Conservation (phyloP, 2,888 invertebrate genomes). For the Cantharis rustica region DNA sequence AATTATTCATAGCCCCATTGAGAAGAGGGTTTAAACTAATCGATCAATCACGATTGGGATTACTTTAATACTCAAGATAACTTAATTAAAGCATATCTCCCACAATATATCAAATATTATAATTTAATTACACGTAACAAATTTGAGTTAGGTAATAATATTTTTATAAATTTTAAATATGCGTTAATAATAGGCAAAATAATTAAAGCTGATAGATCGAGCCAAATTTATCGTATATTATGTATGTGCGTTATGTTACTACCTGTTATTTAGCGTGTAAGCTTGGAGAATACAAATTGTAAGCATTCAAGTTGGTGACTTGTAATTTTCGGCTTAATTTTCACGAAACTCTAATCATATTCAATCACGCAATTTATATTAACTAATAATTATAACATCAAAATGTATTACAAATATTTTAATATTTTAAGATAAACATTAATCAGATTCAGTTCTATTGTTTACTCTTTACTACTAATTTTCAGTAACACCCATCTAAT, state of each 20-base stretch:
- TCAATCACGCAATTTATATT: background rate
- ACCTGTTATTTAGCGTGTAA: background rate
- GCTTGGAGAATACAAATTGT: background rate
- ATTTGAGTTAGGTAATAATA: background rate
- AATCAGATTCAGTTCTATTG: background rate
- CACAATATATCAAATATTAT: background rate
- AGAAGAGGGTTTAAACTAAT: background rate
- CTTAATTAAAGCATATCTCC: conserved; percentile 1
- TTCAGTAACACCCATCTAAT: background rate
- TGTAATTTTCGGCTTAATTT: background rate
- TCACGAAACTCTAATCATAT: background rate
- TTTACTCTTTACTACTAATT: background rate
- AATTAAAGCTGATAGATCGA: background rate
- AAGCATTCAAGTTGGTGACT: background rate
- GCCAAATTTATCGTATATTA: background rate
- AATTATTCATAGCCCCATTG: conserved; percentile 3
- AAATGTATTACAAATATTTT: background rate
- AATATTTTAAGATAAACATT: background rate
- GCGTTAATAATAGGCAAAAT: background rate
- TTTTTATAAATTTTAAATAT: background rate
- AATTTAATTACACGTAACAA: background rate
- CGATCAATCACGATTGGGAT: conserved; percentile 3
- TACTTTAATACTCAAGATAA: background rate
- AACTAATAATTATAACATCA: background rate
- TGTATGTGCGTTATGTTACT: background rate